These are phyloP conservation scores for Aptenodytes forsteri DNA, from an alignment of 2,113 vertebrate species.

Conservation along the genomic window DNA sequence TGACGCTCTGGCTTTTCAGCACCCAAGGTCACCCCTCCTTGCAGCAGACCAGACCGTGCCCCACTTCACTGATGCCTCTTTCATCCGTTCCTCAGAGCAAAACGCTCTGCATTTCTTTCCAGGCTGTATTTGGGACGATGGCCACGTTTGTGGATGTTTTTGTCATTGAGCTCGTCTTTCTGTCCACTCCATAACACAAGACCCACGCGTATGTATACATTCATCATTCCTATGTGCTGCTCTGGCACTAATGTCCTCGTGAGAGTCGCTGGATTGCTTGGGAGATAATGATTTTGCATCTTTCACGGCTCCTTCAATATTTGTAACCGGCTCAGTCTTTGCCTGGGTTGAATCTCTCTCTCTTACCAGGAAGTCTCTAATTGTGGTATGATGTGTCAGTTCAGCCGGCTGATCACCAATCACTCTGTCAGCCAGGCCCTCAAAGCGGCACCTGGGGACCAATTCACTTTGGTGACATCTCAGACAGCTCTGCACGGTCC, in stretches of 20 bases:
- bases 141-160: background rate
- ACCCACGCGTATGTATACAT: rapidly evolving
- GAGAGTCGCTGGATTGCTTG: background rate
- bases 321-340: background rate
- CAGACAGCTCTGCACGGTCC: background rate
- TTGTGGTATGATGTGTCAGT: background rate
- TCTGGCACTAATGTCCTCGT: background rate
- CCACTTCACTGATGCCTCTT: background rate
- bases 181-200: background rate
- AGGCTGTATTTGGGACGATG: background rate
- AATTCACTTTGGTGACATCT: background rate
- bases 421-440: slow-evolving; percentile 2
- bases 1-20: rapidly evolving
- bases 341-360: background rate
- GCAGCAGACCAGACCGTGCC: background rate
- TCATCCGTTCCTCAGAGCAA: background rate
- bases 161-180: background rate
- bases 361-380: background rate
- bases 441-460: background rate
- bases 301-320: background rate
- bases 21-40: background rate
- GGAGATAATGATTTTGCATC: background rate
- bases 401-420: background rate
- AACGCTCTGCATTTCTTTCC: background rate
- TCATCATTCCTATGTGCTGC: background rate